Percentiles rank a stretch among this genome's conserved stretches.
Evolutionary conservation across 2,797 vertebrate genomes (phyloP).

Genomic region (Necrosyrtes monachus): DNA sequence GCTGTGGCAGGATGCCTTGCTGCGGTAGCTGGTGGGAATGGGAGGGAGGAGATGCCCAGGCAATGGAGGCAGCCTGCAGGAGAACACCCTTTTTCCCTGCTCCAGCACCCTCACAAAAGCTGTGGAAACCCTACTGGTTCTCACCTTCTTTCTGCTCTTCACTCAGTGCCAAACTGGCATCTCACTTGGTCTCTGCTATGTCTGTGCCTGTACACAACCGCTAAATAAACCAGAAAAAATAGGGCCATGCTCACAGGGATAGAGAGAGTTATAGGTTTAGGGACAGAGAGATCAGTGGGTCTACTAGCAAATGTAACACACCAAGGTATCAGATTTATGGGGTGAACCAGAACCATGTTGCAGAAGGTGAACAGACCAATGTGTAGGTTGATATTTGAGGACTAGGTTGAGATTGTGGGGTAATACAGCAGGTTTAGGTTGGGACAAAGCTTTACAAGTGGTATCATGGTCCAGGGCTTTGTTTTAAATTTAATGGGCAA

Average conservation of each 20-base stretch:
- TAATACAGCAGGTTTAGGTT: neutral
- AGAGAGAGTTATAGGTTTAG: neutral
- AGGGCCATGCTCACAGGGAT: neutral
- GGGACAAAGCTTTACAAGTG: neutral
- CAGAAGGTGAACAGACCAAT: neutral
- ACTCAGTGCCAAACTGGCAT: accelerated
- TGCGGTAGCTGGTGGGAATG: neutral
- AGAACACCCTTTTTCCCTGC: neutral
- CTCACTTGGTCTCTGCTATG: neutral
- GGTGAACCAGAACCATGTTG: neutral
- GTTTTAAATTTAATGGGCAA: neutral
- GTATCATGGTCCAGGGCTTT: neutral
- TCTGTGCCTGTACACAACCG: neutral
- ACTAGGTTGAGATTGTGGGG: neutral
- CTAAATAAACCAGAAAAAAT: neutral
- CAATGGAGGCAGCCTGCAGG: neutral
- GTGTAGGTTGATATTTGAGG: neutral
- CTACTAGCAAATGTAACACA: neutral
- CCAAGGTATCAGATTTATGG: neutral
- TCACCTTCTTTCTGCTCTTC: neutral
- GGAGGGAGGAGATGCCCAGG: neutral
- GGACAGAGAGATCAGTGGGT: neutral
- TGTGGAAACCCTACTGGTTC: neutral
- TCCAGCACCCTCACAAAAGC: neutral
- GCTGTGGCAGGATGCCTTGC: neutral